Conservation (phyloP, 1,140 invertebrate genomes). For the Galendromus occidentalis region DNA sequence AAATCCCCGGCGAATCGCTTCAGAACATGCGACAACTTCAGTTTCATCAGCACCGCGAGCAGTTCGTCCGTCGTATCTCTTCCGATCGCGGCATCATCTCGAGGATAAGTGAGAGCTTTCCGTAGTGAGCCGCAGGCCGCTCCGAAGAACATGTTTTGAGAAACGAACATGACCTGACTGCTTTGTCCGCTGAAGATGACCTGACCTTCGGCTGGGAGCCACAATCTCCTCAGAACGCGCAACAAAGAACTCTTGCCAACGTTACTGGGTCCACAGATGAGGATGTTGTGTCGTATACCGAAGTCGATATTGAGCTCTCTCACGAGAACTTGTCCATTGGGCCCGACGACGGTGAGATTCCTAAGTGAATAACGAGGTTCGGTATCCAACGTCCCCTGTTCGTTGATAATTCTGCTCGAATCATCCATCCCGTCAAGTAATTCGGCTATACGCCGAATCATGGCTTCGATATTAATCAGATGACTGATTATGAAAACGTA, state of each 20-base stretch:
- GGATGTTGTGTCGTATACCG: not conserved
- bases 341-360: not conserved
- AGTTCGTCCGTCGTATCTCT: not conserved
- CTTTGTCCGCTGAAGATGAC: not conserved
- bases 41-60: not conserved
- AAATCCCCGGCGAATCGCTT: not conserved
- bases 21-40: not conserved
- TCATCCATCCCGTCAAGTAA: not conserved
- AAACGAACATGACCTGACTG: not conserved
- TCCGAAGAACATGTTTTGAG: not conserved
- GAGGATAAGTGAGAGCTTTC: not conserved
- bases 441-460: not conserved
- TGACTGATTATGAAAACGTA: not conserved
- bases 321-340: not conserved
- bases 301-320: not conserved
- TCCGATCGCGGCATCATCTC: not conserved
- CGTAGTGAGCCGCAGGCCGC: not conserved
- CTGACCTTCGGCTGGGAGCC: not conserved
- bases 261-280: not conserved
- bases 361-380: not conserved
- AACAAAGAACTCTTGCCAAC: not conserved
- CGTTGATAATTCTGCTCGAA: not conserved
- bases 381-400: not conserved
- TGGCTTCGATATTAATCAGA: not conserved
- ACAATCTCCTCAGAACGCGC: not conserved